Evolutionary conservation across 2,113 vertebrate genomes (phyloP).

Genomic region (Hemiprocne comata): DNA sequence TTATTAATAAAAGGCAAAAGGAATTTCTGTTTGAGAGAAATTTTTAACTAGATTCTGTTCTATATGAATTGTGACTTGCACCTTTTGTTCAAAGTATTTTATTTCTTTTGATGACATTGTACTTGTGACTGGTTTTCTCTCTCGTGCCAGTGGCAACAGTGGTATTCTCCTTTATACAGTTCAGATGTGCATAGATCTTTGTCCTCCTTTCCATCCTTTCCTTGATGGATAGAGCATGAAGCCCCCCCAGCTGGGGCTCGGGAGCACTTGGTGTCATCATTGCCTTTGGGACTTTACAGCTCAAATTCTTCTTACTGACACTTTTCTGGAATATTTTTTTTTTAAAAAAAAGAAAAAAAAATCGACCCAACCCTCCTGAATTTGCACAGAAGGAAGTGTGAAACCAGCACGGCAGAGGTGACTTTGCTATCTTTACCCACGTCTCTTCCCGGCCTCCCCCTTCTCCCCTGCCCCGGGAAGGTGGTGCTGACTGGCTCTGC

Average conservation of each 20-base stretch:
- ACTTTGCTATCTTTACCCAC: background rate
- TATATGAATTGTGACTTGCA: constrained; percentile 77
- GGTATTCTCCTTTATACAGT: constrained; percentile 2
- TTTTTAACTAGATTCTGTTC: constrained; percentile 77
- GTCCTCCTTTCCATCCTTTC: background rate
- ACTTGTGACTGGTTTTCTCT: constrained; percentile 58
- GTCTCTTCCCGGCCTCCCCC: background rate
- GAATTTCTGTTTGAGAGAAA: constrained; percentile 76
- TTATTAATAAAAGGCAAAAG: constrained; percentile 75
- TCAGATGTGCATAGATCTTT: background rate
- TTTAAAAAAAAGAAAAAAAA: background rate
- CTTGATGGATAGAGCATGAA: constrained; percentile 19
- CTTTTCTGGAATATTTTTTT: constrained; percentile 26
- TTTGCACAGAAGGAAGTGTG: constrained; percentile 70
- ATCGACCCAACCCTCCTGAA: background rate
- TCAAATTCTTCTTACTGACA: constrained; percentile 25
- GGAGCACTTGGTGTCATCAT: background rate
- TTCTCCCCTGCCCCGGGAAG: background rate
- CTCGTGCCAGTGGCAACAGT: constrained; percentile 57
- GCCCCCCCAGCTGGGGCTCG: background rate
- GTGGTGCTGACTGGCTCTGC: fast-evolving
- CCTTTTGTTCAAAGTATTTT: constrained; percentile 70
- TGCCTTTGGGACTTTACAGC: constrained; percentile 42
- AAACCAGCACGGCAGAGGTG: constrained; percentile 45
- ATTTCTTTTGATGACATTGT: constrained; percentile 66